These are phyloP conservation scores for Panopea generosa DNA, from an alignment of 2,888 invertebrate species.

Conservation along the genomic window DNA sequence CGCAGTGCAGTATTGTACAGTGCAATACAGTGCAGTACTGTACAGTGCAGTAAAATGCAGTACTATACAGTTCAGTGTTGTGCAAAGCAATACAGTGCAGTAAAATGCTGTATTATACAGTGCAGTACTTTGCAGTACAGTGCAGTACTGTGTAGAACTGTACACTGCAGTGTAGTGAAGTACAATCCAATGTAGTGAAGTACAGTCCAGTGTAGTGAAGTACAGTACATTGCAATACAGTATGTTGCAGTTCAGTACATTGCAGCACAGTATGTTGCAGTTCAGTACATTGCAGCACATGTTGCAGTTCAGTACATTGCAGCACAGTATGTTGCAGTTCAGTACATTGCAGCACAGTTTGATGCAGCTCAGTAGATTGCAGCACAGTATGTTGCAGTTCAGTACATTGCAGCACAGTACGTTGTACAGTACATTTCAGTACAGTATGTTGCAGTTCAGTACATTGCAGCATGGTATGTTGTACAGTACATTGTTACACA, in stretches of 20 bases:
- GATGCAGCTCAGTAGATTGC: no score
- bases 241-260: not conserved
- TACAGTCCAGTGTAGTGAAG: constrained; percentile 8
- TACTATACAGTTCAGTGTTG: constrained; percentile 11
- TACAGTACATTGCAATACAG: not conserved
- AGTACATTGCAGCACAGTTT: not conserved
- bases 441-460: no score
- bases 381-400: no score
- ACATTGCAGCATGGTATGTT: no score
- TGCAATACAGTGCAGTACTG: constrained; percentile 22
- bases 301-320: no score
- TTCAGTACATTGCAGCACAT: no score
- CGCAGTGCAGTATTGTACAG: constrained; percentile 18
- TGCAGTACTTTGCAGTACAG: constrained; percentile 18
- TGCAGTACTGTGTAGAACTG: constrained; percentile 19
- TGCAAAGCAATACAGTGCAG: constrained; percentile 20
- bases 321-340: not conserved
- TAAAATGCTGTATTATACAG: constrained; percentile 12
- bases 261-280: no score
- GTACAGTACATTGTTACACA: no score
- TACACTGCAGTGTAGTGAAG: constrained; percentile 20
- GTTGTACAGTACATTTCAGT: no score
- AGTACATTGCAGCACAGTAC: no score
- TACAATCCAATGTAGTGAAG: constrained; percentile 2
- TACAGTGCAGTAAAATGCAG: constrained; percentile 14